These are phyloP conservation scores for Myanophis thanlyinensis DNA, from an alignment of 2,113 vertebrate species.

Conservation along the genomic window DNA sequence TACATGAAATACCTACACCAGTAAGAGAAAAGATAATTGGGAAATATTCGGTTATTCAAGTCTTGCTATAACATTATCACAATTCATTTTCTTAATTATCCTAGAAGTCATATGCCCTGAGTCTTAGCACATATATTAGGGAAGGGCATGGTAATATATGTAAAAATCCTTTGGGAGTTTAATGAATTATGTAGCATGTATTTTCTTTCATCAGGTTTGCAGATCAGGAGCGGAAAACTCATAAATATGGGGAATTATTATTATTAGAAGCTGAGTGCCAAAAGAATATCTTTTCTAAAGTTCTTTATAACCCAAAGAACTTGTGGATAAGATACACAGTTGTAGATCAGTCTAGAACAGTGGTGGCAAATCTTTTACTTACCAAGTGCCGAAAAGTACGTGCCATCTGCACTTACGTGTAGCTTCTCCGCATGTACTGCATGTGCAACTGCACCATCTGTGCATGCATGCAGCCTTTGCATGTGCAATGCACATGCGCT, in stretches of 20 bases:
- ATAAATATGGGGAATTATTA: slow-evolving; percentile 34
- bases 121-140: slow-evolving; percentile 17
- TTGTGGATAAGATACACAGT: background rate
- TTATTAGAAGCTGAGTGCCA: background rate
- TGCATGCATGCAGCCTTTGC: no score
- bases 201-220: slow-evolving; percentile 39
- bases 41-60: slow-evolving; percentile 11
- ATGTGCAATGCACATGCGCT: no score
- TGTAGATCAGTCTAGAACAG: background rate
- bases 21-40: background rate
- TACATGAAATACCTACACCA: background rate
- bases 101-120: slow-evolving; percentile 33
- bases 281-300: background rate
- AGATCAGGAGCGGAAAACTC: slow-evolving; percentile 42
- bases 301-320: background rate
- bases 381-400: no score
- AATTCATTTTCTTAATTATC: slow-evolving; percentile 47
- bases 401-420: no score
- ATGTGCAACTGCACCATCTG: no score
- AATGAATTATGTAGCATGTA: slow-evolving; percentile 45
- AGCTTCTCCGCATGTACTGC: no score
- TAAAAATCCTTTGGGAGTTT: slow-evolving; percentile 37
- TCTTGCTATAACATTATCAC: slow-evolving; percentile 36
- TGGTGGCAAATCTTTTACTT: no score
- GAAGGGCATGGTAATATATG: slow-evolving; percentile 10